phyloP scores from a whole-genome alignment of 2,113 vertebrate genomes.

The Sapayoa aenigma region DNA sequence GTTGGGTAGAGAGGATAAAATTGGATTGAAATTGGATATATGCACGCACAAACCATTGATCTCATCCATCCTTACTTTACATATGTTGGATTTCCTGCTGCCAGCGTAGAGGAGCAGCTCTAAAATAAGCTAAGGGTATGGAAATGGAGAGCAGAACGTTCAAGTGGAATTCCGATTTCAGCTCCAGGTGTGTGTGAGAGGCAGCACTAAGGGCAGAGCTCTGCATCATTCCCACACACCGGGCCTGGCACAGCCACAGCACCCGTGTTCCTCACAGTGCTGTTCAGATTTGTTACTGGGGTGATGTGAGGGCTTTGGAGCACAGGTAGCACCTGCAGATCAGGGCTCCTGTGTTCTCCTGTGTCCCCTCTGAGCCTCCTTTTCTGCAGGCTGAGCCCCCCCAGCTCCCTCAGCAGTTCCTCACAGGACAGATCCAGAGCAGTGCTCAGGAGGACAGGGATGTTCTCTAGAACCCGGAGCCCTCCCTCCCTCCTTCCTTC shows the following conservation, averaged over 20 bases:
- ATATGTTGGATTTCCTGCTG: conserved; percentile 37
- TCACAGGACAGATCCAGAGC: background rate
- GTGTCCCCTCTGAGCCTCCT: background rate
- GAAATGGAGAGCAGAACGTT: conserved; percentile 61
- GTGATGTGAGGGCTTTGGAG: background rate
- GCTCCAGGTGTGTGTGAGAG: conserved; percentile 40
- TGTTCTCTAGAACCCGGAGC: background rate
- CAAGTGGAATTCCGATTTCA: conserved; percentile 33
- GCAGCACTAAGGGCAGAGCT: conserved; percentile 6
- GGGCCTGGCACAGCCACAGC: background rate
- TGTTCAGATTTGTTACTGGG: background rate
- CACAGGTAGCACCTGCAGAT: background rate
- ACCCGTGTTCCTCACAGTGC: background rate
- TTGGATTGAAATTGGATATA: conserved; percentile 52
- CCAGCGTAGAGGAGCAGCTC: conserved; percentile 21
- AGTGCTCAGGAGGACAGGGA: background rate
- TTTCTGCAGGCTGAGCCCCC: background rate
- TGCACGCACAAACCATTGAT: conserved; percentile 26
- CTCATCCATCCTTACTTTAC: conserved; percentile 33
- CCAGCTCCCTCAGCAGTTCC: background rate
- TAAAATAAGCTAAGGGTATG: conserved; percentile 48
- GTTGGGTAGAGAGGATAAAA: conserved; percentile 51
- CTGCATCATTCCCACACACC: background rate
- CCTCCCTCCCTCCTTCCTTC: conserved; percentile 5
- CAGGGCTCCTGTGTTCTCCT: background rate